Base-by-base conservation (phyloP, 2,888 invertebrate genomes). In the Diadegma fenestrale region DNA sequence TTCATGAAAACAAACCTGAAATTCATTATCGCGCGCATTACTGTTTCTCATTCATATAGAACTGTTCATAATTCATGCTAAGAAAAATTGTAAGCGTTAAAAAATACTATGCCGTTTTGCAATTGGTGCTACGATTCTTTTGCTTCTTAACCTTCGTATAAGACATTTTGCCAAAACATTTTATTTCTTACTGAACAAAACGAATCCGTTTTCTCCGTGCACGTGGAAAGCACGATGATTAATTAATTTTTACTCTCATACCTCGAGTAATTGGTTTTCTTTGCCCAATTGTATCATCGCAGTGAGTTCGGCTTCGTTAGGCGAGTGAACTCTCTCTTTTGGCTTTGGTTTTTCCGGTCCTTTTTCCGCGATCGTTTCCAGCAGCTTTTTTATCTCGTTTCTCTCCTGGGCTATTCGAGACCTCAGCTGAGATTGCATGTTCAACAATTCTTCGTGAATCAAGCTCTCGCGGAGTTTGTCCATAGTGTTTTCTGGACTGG, bases 321-420 rank as follows among this genome's bases (percentile, higher is more conserved):
- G 95, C 71, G 93, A 93, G 80, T 93, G 90, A 45, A 88, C 80
- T 54, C 89, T 91, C 69, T 88, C 92, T 41, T 88, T 89, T 37
- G 89, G 88, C 69, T 90, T 91, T 22, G 90, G 90, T 43, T 90
- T 92, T 14, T 89, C 89, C 12, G 84, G 86, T 45, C 90, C 90
- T 14, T 87, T 89, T 80, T 93, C 92, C 1, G 88, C 84, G 30
- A 94, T 83, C 84, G 91, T 89, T 61, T 93, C 92, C 61, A 87
- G 95, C 19, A 97, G 94, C 86, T 95, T 95, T 33, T 96, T 95
- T 17, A 97, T 96, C 94, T 97, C 97, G 58, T 96, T 96, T 89
- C 96, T 96, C 93, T 97, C 97, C 0, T 95, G 95, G 90, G 96
- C 95, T 77, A 97, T 97, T 91, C 96, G 96, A 0, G 96, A 95